phyloP scores from a whole-genome alignment of 2,113 vertebrate genomes.

The Nanorana parkeri region DNA sequence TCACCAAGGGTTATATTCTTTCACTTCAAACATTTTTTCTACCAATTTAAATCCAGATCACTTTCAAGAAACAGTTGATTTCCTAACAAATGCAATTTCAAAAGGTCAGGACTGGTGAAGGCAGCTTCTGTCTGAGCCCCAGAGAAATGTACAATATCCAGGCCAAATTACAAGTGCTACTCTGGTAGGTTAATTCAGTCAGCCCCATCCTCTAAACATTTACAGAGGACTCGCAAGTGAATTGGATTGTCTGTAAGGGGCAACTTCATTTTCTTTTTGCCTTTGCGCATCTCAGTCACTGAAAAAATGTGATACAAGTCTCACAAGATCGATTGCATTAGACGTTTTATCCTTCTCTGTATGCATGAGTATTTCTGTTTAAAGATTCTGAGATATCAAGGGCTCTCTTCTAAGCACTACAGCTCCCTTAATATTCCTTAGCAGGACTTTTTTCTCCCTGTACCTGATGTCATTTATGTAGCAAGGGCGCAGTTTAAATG shows the following conservation, averaged over 20 bases:
- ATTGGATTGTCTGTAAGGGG: conserved; percentile 56
- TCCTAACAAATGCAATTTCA: conserved; percentile 58
- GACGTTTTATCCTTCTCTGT: conserved; percentile 5
- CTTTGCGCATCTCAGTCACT: conserved; percentile 34
- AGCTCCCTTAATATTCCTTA: neutral
- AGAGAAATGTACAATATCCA: conserved; percentile 53
- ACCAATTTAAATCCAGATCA: conserved; percentile 57
- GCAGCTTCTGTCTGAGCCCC: conserved; percentile 49
- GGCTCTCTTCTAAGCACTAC: neutral
- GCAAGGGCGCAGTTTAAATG: too few species aligned
- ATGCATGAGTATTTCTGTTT: conserved; percentile 19
- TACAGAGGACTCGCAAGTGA: conserved; percentile 53
- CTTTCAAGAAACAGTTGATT: conserved; percentile 55
- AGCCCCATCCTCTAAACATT: conserved; percentile 56
- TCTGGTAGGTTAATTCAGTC: conserved; percentile 54
- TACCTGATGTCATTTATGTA: too few species aligned
- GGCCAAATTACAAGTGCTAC: conserved; percentile 49
- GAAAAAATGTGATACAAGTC: conserved; percentile 35
- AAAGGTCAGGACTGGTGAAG: conserved; percentile 49
- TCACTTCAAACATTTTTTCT: conserved; percentile 29
- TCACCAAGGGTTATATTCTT: conserved; percentile 20
- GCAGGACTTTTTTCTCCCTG: neutral
- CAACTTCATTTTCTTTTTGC: conserved; percentile 56
- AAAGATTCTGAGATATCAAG: conserved; percentile 1
- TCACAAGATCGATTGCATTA: conserved; percentile 38